Evolutionary conservation across 2,888 invertebrate species (phyloP), one percentile per base, ranked within the genome.

Genomic region (Caenorhabditis sp.): DNA sequence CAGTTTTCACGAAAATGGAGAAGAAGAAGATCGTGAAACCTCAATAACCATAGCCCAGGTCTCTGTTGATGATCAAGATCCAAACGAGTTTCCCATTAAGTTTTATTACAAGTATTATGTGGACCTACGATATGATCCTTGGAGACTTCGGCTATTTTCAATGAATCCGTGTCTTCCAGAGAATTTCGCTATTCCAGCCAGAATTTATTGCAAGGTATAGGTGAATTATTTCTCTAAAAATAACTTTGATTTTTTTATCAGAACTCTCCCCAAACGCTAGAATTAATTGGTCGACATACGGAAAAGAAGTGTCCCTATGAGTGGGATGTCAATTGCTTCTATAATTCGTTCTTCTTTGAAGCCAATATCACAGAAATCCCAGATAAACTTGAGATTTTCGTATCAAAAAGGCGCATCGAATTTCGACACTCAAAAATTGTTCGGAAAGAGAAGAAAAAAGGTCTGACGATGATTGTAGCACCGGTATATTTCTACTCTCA

Each of bases 401-500:
- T 10, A 26, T 8, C 1, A 14, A n/a, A 27, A 61, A 43, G 27
- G 17, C 62, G 26, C 27, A n/a, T 23, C 26, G 14, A 59, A n/a
- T 20, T n/a, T 26, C 4, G 10, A 26, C 21, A 38, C 0, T 52
- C 36, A 3, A 25, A 23, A 23, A 20, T 49, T 64, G 63, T 20
- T 43, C 60, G 69, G 59, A 70, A 61, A 52, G 0, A 53, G 25
- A 49, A 53, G 25, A 65, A 70, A 49, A 20, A 26, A 23, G 70
- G 70, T 5, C 49, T 70, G 25, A 65, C 70, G n/a, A 23, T 70
- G 38, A 65, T 64, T 27, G n/a, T 70, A n/a, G 61, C 63, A 27
- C 69, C 69, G 10, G n/a, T 65, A 14, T 70, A 70, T n/a, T 70
- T 65, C 58, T 70, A 70, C 20, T 65, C 70, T 1, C 65, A 70